Conservation (phyloP, 2,888 invertebrate species). For the Melieria picta region DNA sequence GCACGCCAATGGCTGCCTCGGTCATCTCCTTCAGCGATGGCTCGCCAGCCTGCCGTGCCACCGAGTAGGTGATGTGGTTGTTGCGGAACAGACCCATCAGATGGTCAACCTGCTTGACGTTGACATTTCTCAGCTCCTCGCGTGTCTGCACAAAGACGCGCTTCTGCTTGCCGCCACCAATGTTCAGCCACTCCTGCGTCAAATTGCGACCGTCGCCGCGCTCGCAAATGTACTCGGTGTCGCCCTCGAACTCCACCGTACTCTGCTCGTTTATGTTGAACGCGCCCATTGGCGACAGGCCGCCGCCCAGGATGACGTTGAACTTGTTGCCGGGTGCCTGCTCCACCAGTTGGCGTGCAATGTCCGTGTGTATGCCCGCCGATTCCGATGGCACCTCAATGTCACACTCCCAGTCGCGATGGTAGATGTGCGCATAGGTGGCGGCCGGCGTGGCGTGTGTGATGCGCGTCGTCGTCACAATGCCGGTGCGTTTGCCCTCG, state of each 20-base stretch:
- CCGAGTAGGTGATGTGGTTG: constrained; percentile 70
- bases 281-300: constrained; percentile 67
- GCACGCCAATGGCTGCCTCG: constrained; percentile 68
- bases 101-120: constrained; percentile 65
- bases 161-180: constrained; percentile 54
- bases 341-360: constrained; percentile 73
- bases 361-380: constrained; percentile 68
- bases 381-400: constrained; percentile 58
- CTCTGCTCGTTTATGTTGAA: constrained; percentile 47
- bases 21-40: constrained; percentile 73
- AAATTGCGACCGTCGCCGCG: constrained; percentile 70
- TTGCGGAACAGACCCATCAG: constrained; percentile 70
- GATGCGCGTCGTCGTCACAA: constrained; percentile 75
- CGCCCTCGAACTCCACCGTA: constrained; percentile 54
- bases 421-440: constrained; percentile 69
- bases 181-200: constrained; percentile 68
- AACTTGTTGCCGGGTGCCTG: constrained; percentile 71
- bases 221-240: constrained; percentile 62
- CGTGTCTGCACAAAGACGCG: constrained; percentile 64
- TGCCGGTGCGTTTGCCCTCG: constrained; percentile 70
- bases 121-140: constrained; percentile 64
- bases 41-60: constrained; percentile 67
- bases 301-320: constrained; percentile 74
- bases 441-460: constrained; percentile 75
- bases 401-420: constrained; percentile 73